A percentile compares a stretch with the other conserved stretches of the same genome.
Evolutionary conservation across 2,113 vertebrate species (phyloP).

Genomic region (Pristiophorus japonicus): DNA sequence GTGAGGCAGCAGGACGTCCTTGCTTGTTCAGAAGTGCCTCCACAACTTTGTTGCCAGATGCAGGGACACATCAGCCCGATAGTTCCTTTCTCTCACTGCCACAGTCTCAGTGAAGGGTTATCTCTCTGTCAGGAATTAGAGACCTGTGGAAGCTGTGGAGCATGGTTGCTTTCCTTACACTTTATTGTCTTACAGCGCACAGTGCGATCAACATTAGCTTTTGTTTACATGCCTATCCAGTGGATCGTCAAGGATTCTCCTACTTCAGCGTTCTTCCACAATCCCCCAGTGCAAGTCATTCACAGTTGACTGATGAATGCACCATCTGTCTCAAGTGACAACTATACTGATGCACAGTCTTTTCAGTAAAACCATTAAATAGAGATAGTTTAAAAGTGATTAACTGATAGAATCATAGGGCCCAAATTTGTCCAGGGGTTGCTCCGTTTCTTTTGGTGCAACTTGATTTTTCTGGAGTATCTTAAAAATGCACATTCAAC

Average conservation of each 20-base stretch:
- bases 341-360: not conserved
- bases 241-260: not conserved
- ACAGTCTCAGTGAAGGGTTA: not conserved
- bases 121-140: not conserved
- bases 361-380: not conserved
- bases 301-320: not conserved
- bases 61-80: not conserved
- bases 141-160: not conserved
- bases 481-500: too few species aligned
- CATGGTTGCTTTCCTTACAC: not conserved
- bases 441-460: too few species aligned
- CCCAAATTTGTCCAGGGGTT: too few species aligned
- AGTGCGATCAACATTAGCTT: not conserved
- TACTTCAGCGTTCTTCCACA: not conserved
- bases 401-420: not conserved
- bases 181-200: not conserved
- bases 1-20: not conserved
- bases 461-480: too few species aligned
- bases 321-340: not conserved
- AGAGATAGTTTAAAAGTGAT: not conserved
- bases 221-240: not conserved
- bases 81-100: not conserved
- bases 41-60: not conserved
- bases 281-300: not conserved
- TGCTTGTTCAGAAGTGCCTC: not conserved